Evolutionary conservation across 2,797 vertebrate species (phyloP), one percentile per base, ranked within the genome.

Genomic region (Otus scops): DNA sequence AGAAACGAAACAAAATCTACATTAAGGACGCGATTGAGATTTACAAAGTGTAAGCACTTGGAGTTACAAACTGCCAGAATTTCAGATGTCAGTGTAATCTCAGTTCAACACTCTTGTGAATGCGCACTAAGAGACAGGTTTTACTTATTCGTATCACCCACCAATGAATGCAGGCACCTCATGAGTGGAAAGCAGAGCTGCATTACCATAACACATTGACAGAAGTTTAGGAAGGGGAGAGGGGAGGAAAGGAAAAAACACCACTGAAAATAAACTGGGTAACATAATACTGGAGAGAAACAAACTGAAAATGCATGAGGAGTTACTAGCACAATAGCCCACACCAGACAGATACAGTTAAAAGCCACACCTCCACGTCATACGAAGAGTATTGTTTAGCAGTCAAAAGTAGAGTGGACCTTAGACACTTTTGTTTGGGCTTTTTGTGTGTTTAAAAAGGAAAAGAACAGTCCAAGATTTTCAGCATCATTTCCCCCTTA

Each of bases 51-150:
- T 96, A 97, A 95, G 96, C 96, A 95, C 96, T 97, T 95, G 87
- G 93, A 97, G 97, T 95, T 97, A 95, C 92, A 95, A 97, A 96
- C 95, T 97, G 96, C 92, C 94, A 95, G 93, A 97, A 97, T 95
- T 97, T 95, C 95, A 95, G 93, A 96, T 97, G 96, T 95, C 96
- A 96, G 96, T 97, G 96, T 93, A 96, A 97, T 95, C 96, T 97
- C 94, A 96, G 96, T 95, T 97, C 94, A 96, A 95, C 95, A 96
- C 92, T 94, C 92, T 94, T 95, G 94, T 97, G 95, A 95, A 96
- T 94, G 93, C 48, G 90, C 97, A 95, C 92, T 95, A 94, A 87
- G 96, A 96, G 94, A 97, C 96, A 95, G 94, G 95, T 97, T 97
- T 97, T 96, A 96, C 92, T 97, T 95, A 96, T 95, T 96, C 95